Percentiles rank a stretch among this genome's conserved stretches.
Conservation (phyloP, 2,113 vertebrate species). For the Nothobranchius furzeri region DNA sequence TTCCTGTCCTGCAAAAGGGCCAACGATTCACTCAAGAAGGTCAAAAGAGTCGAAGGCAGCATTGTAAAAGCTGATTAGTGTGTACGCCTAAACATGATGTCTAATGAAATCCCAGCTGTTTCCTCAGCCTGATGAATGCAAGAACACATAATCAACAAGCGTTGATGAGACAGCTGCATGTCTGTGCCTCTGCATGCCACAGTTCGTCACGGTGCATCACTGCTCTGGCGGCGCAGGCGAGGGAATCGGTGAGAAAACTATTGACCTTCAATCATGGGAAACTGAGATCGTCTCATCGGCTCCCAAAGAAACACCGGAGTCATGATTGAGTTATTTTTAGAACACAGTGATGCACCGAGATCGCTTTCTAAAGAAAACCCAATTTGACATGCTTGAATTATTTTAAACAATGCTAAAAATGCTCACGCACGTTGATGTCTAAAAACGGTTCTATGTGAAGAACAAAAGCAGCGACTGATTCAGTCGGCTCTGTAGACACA, state of each 20-base stretch:
- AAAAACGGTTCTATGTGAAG: not conserved
- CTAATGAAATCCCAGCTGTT: conserved; percentile 5
- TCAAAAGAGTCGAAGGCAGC: not conserved
- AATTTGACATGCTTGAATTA: not conserved
- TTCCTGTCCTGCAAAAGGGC: too few species aligned
- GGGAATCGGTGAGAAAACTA: conserved; percentile 26
- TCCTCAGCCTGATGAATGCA: conserved; percentile 6
- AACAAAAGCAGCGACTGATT: not conserved
- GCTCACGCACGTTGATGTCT: not conserved
- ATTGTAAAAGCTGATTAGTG: not conserved
- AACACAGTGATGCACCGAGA: too few species aligned
- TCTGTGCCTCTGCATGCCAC: not conserved
- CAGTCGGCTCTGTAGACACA: not conserved
- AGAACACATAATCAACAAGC: not conserved
- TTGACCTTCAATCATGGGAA: conserved; percentile 42
- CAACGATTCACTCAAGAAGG: not conserved
- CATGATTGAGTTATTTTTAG: too few species aligned
- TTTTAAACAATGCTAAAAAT: not conserved
- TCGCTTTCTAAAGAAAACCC: too few species aligned
- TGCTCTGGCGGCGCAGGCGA: not conserved
- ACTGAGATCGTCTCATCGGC: not conserved
- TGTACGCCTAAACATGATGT: not conserved
- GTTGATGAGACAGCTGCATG: conserved; percentile 25
- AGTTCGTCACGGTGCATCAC: conserved; percentile 13
- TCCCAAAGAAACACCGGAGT: too few species aligned